Evolutionary conservation across 2,113 vertebrate species (phyloP).

Genomic region (Oreotragus oreotragus): DNA sequence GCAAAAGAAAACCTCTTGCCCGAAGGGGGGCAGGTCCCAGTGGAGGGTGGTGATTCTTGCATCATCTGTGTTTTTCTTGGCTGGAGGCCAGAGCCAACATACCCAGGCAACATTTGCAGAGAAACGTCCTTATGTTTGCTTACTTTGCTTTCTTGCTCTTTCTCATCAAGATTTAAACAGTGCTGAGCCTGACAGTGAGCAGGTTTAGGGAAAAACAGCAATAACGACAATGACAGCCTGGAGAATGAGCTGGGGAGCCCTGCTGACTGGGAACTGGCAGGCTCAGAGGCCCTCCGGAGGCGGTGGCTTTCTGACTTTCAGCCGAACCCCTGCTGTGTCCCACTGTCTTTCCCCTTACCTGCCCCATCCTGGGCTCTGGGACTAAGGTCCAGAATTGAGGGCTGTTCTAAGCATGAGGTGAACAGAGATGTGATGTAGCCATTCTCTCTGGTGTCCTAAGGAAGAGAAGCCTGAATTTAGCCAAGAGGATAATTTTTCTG

Average conservation of each 20-base stretch:
- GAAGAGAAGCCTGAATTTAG: neutral
- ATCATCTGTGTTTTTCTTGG: neutral
- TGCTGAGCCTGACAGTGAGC: neutral
- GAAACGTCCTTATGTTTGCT: neutral
- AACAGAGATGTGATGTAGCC: slow-evolving; percentile 91
- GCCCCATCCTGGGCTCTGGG: slow-evolving; percentile 91
- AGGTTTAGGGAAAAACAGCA: neutral
- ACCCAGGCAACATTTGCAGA: neutral
- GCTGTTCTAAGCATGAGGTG: slow-evolving; percentile 90
- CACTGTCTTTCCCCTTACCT: slow-evolving; percentile 75
- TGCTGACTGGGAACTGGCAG: neutral
- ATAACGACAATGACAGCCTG: neutral
- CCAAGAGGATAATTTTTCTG: neutral
- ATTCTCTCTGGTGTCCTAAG: slow-evolving; percentile 90
- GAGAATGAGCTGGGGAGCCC: neutral
- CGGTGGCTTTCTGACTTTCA: neutral
- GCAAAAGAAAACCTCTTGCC: neutral
- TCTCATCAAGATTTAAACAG: neutral
- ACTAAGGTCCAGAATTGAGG: slow-evolving; percentile 87
- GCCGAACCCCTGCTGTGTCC: neutral
- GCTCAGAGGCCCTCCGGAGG: neutral
- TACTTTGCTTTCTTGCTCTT: neutral
- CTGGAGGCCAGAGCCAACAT: neutral
- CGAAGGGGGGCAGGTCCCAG: neutral
- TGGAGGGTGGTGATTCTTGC: neutral